Base-by-base conservation (phyloP, 2,113 vertebrate genomes). In the Microcebus griseorufus region DNA sequence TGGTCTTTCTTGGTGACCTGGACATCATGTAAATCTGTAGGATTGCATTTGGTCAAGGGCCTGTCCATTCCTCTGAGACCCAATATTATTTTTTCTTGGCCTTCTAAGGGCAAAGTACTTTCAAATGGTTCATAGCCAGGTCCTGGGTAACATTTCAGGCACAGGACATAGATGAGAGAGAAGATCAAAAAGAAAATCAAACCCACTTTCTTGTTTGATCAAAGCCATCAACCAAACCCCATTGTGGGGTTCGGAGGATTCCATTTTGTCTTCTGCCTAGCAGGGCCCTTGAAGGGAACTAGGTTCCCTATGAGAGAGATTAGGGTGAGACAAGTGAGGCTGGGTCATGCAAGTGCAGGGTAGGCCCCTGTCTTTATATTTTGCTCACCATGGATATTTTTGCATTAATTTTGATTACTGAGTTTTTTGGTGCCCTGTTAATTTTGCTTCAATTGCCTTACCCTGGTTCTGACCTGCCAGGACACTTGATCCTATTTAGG, bases 181-280 rank as follows among this genome's bases (percentile, higher is more conserved):
- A 73, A 73, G 65, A 95, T 67, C 5, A 51, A 86, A 87, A 70
- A 93, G 55, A 58, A 82, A 89, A 89, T 64, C 76, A n/a, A 72
- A 67, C 27, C n/a, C 45, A 81, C 14, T 67, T 83, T 88, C 82
- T 96, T 73, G 32, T 8, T 95, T 22, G 3, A 37, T 58, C 70
- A 91, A 96, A 79, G 25, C 22, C 60, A 37, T 87, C 75, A 32
- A n/a, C 64, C 25, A 88, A 79, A 88, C 9, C 16, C 45, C 69
- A 88, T 13, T 42, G 20, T 60, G 29, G 65, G 65, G n/a, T 48
- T 79, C 29, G 39, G 23, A 53, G 51, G 58, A 42, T 25, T 37
- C 17, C 45, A 64, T 78, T 83, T 73, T 73, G 22, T 65, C 75
- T 13, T 88, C 55, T 48, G 42, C 20, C n/a, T 18, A n/a, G 22